Base-by-base conservation (phyloP, 2,797 vertebrate genomes). In the Clarias pachynema region DNA sequence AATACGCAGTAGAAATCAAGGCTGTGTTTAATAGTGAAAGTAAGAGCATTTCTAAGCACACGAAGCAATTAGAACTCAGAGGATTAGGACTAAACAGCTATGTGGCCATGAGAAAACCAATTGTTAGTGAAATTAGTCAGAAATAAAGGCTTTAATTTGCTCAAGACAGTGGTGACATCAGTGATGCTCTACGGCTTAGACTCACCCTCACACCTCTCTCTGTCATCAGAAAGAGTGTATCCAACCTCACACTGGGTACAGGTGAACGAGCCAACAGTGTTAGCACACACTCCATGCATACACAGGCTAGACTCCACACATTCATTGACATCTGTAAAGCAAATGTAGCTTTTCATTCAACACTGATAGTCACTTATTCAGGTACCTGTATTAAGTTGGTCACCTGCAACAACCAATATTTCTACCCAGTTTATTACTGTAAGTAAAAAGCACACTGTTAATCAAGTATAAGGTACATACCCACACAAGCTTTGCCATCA, bases 171-270 rank as follows among this genome's bases (percentile, higher is more conserved):
- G 9, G 44, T 44, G 44, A 44, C 8, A 44, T 12, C 44, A 49
- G 44, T 12, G 44, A 49, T 49, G 10, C 44, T 49, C 44, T 12
- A 49, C 44, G 10, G 44, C 10, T 49, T 49, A 49, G 44, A 96
- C 96, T 72, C 95, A 99, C 97, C 97, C 14, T 94, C 93, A 91
- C 98, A 99, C 60, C 97, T 97, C 0, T 95, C 96, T 90, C 94
- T 95, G 81, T 95, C 97, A 88, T 94, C 91, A 90, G 96, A 97
- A 87, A 95, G 97, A 98, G 86, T 96, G 90, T 0, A 98, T 14
- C 98, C 98, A 65, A 92, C 87, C 14, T 94, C 92, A 92, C 98
- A 99, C 74, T 95, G 93, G 85, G 96, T 93, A 79, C 98, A 99
- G 62, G 94, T 94, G 90, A 96, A 98, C 70, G 96, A 95, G n/a